Conservation (phyloP, 2,888 invertebrate species). For the Euspilapteryx auroguttella region DNA sequence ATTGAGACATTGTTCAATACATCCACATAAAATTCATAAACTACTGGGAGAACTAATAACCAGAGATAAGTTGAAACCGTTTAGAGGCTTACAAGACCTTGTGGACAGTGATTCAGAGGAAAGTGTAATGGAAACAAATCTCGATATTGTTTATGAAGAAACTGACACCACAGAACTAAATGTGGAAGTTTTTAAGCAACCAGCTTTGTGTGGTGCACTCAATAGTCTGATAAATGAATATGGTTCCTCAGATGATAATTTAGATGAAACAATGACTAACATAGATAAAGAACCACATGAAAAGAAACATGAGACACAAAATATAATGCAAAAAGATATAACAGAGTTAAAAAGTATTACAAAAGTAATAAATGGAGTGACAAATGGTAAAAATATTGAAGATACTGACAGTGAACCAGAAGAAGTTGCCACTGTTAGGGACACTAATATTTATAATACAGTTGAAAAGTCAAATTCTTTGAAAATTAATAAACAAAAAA, state of each 20-base stretch:
- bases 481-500: conserved; percentile 5
- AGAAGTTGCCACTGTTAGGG: conserved; percentile 33
- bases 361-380: not conserved
- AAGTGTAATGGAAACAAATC: conserved; percentile 11
- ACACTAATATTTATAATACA: conserved; percentile 8
- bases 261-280: conserved; percentile 12
- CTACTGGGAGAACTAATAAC: too few relatives aligned
- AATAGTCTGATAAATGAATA: conserved; percentile 61
- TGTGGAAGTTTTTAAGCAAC: conserved; percentile 10
- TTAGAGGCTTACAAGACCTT: conserved; percentile 42
- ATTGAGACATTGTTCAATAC: too few relatives aligned
- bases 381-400: conserved; percentile 1
- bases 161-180: conserved; percentile 6
- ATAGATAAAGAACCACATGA: conserved; percentile 2
- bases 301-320: conserved; percentile 7
- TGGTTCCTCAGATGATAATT: conserved; percentile 37
- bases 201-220: conserved; percentile 52
- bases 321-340: conserved; percentile 6
- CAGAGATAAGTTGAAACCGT: conserved; percentile 37
- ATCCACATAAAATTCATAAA: too few relatives aligned
- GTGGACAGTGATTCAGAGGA: conserved; percentile 17
- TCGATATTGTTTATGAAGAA: conserved; percentile 38
- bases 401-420: conserved; percentile 51
- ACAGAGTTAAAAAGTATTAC: conserved; percentile 2
- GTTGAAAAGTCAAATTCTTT: conserved; percentile 5